Evolutionary conservation across 2,888 invertebrate genomes (phyloP), one percentile per base, ranked within the genome.

Genomic region (Pocota personata): DNA sequence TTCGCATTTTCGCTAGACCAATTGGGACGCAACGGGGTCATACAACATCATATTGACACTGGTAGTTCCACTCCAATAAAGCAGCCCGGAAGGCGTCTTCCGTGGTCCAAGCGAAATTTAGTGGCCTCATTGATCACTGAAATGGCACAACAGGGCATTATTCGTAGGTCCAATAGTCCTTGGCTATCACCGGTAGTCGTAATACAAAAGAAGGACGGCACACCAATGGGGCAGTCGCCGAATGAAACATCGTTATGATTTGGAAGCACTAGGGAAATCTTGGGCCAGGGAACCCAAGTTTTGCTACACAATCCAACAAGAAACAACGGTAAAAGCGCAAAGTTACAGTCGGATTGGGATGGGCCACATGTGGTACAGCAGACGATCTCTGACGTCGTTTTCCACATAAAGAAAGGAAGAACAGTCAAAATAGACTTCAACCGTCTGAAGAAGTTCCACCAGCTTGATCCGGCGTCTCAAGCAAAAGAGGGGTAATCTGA

Each of bases 241-340:
- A 6, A 50, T 64, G 35, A 64, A 64, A 19, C 30, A 64, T 64
- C 46, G 62, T 7, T 62, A 46, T 16, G 46, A 46, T 14, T 43
- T 60, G 5, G 46, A 2, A 46, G 62, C 19, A 64, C 62, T 12
- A 50, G 3, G n/a, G 5, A 48, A 16, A n/a, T 12, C 2, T 24
- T 50, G 4, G 5, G 32, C 5, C 35, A 48, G 19, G 48, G 32
- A n/a, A 64, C 46, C 1, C 16, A 32, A 8, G 64, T 64, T 32
- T 48, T 64, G 35, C 21, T 87, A 32, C 19, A 40, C 57, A 50
- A 50, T 37, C 50, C 37, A 0, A 66, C 32, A 14, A 35, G 37
- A 10, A 66, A 35, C 6, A 50, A 37, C n/a, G 50, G 24, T 7
- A 48, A 19, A 21, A 64, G 50, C n/a, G n/a, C 32, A n/a, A 64